Evolutionary conservation across 1,140 invertebrate genomes (phyloP), one percentile per base, ranked within the genome.

Genomic region (Ips nitidus): DNA sequence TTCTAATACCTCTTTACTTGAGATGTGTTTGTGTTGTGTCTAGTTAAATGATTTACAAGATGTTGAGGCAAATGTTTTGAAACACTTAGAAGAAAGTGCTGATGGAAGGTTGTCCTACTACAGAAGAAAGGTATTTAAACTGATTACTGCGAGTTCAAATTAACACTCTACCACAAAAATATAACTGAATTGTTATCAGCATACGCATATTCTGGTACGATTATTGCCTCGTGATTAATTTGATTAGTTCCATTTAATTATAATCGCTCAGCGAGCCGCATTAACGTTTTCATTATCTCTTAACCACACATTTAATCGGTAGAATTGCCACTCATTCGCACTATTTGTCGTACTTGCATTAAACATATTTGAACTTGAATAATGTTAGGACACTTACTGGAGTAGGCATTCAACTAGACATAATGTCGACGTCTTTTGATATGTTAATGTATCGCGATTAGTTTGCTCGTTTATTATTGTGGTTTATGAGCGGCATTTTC

Each of bases 51-150:
- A 37, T 42, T 8, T 57, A 57, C 37, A 59, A 41, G 36, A 74
- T 74, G 73, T 70, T 65, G 42, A 56, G 73, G 6, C 66, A 72
- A 41, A 70, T 74, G 56, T 74, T 52, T 42, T 74, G 8, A 74
- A 72, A 52, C 70, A 74, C 58, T 58, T 74, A 7, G 71, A 74
- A 8, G 59, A 59, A 4, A 60, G 57, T 55, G 50, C 72, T 41
- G 67, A 70, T 37, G 71, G 62, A 50, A 72, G 43, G 63, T 70
- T 70, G 52, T 55, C 63, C 2, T 57, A 62, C 60, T 70, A 66
- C 6, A 72, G 59, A 61, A 63, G 70, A 64, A 67, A 72, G 73
- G 73, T 74, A 70, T 38, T n/a, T n/a, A n/a, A n/a, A n/a, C n/a
- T n/a, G n/a, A n/a, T n/a, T n/a, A n/a, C n/a, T n/a, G n/a, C n/a